Conservation (phyloP, 2,888 invertebrate species). For the Branchipolynoe longqiensis region DNA sequence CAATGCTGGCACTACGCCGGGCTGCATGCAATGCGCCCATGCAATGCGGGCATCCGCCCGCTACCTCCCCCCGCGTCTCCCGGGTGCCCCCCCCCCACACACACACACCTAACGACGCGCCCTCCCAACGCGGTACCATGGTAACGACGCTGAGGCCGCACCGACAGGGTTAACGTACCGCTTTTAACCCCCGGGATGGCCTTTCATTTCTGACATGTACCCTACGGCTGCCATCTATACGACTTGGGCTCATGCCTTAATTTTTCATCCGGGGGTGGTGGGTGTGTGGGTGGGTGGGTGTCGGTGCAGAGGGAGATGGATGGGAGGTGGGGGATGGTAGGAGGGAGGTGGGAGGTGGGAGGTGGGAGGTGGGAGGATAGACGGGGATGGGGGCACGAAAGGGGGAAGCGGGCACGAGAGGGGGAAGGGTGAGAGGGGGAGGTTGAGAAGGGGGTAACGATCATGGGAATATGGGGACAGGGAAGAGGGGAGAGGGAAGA, state of each 20-base stretch:
- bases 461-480: neutral
- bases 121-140: slow-evolving; percentile 29
- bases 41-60: no score
- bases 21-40: slow-evolving; percentile 48
- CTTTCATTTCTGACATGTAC: slow-evolving; percentile 32
- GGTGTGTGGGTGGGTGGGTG: neutral
- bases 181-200: slow-evolving; percentile 48
- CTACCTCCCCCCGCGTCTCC: no score
- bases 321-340: neutral
- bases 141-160: slow-evolving; percentile 31
- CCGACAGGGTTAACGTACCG: slow-evolving; percentile 34
- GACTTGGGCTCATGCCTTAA: slow-evolving; percentile 1
- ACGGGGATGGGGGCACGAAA: neutral
- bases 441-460: neutral
- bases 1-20: neutral
- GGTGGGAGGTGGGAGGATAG: neutral
- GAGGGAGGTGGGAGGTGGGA: neutral
- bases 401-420: neutral
- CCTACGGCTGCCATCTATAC: slow-evolving; percentile 21
- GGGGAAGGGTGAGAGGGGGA: neutral
- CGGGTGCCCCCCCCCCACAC: no score
- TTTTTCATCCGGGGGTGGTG: slow-evolving; percentile 28
- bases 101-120: no score
- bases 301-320: neutral
- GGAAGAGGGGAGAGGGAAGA: neutral